Evolutionary conservation across 2,797 vertebrate genomes (phyloP).

Genomic region (Myotis planiceps): DNA sequence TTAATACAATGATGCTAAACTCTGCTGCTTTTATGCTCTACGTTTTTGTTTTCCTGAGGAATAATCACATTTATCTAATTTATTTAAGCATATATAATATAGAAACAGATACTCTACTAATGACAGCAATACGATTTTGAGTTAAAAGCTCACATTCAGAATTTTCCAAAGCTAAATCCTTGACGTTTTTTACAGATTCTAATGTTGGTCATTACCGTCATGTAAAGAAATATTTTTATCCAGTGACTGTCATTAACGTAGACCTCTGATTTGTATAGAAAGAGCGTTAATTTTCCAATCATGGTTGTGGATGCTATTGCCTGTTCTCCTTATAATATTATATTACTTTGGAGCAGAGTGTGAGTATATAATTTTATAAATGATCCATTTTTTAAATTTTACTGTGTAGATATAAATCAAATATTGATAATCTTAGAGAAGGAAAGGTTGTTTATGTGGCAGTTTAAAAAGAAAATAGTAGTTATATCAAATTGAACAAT

Average conservation of each 20-base stretch:
- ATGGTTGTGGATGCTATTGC: neutral
- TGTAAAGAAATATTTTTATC: neutral
- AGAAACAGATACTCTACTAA: neutral
- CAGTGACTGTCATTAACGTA: neutral
- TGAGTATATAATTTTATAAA: neutral
- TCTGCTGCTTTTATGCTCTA: neutral
- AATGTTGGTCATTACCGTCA: neutral
- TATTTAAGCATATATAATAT: neutral
- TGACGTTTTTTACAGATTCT: neutral
- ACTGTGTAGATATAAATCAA: neutral
- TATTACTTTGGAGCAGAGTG: neutral
- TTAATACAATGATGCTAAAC: neutral
- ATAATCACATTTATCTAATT: neutral
- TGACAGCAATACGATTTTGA: neutral
- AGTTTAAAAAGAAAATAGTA: slow-evolving; percentile 37
- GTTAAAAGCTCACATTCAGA: neutral
- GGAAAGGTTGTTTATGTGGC: neutral
- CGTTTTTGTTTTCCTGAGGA: neutral
- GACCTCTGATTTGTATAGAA: neutral
- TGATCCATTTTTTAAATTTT: neutral
- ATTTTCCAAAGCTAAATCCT: neutral
- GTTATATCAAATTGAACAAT: slow-evolving; percentile 49
- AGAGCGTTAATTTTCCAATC: neutral
- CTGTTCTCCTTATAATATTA: neutral
- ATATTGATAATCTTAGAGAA: slow-evolving; percentile 2